phyloP scores from a whole-genome alignment of 2,888 invertebrate species.

The Eupithecia tripunctaria region DNA sequence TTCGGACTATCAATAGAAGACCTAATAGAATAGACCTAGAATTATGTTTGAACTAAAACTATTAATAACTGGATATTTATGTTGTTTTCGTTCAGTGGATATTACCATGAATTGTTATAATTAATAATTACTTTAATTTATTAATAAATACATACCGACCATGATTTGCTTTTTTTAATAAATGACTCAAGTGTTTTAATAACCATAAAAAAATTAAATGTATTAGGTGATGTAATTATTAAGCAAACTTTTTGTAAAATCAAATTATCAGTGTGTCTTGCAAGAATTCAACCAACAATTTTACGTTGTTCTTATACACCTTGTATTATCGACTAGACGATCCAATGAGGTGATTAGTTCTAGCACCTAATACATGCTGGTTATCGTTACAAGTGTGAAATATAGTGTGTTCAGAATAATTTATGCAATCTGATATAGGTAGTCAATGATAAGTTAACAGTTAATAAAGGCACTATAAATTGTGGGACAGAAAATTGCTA shows the following conservation, averaged over 20 bases:
- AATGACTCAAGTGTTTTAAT: too few species aligned
- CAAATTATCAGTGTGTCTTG: neutral
- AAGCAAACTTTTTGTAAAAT: neutral
- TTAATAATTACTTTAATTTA: too few species aligned
- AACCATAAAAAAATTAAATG: too few species aligned
- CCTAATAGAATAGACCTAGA: too few species aligned
- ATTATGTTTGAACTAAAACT: too few species aligned
- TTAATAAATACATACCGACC: too few species aligned
- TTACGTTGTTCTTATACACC: neutral
- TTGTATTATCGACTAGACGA: slow-evolving; percentile 27
- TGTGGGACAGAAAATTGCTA: slow-evolving; percentile 23
- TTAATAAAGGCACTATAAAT: slow-evolving; percentile 24
- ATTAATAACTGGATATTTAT: too few species aligned
- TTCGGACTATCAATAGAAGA: too few species aligned
- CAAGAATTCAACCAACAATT: slow-evolving; percentile 1
- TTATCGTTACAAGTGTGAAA: slow-evolving; percentile 44
- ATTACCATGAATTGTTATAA: too few species aligned
- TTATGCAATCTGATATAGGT: slow-evolving; percentile 41
- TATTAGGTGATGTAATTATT: neutral
- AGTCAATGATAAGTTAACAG: slow-evolving; percentile 23
- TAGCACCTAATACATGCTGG: slow-evolving; percentile 37
- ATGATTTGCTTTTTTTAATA: too few species aligned
- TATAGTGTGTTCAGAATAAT: slow-evolving; percentile 43
- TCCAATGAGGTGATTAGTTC: slow-evolving; percentile 43
- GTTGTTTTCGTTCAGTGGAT: too few species aligned